Evolutionary conservation across 2,797 vertebrate species (phyloP), one percentile per base, ranked within the genome.

Genomic region (Cirrhinus mrigala): DNA sequence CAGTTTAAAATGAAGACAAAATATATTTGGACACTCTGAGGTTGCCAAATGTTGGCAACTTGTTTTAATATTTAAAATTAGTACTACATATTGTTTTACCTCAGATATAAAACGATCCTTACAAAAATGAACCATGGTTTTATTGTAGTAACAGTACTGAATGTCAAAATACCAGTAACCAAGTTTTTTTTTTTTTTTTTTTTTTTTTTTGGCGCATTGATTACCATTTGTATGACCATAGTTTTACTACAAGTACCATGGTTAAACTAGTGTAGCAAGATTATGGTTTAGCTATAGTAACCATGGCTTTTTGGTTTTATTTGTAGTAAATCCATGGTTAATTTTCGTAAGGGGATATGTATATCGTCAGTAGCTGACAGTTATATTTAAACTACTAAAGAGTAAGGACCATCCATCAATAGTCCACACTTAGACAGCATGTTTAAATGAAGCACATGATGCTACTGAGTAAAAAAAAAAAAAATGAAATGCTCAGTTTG

Each of bases 401-500:
- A 46, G 37, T 46, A 29, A 48, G n/a, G 40, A 48, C 3, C 60
- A 80, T 68, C 16, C 24, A 82, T 58, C 56, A 62, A 33, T 37
- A 29, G 40, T 44, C 16, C 48, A 73, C 29, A 64, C 37, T 12
- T n/a, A 16, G 16, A 66, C 37, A 22, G 46, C 8, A 62, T 71
- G 46, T 82, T 77, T 60, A 54, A 81, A 75, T 48, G 37, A 69
- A 64, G 40, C 52, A 62, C 54, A 73, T 3, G 52, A 71, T 44
- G 27, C 77, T 66, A 70, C 27, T 22, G 22, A 20, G 44, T 10
- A 46, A 46, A 46, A 80, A 18, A 84, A 46, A 46, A 46, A 46
- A 80, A 18, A 84, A 87, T 58, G 14, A 81, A 75, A 60, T 48
- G 52, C 20, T 83, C 60, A 5, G 78, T 75, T 68, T 75, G 56